Percentiles rank a stretch among this genome's conserved stretches.
Evolutionary conservation across 2,888 invertebrate genomes (phyloP).

Genomic region (Thymelicus acteon): DNA sequence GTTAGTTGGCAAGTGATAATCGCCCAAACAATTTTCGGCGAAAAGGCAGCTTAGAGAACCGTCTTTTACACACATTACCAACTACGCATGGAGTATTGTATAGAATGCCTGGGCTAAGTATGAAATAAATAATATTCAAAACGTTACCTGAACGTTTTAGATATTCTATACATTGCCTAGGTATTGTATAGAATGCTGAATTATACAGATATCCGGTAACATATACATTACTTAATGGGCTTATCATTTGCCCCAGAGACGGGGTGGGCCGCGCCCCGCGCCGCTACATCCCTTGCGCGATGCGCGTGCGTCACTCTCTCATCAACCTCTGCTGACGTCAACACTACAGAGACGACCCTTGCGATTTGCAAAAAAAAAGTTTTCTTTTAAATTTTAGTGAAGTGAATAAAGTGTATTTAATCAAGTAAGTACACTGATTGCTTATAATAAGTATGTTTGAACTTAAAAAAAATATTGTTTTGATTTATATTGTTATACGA

Average conservation of each 20-base stretch:
- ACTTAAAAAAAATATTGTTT: not conserved
- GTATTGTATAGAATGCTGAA: too few relatives aligned
- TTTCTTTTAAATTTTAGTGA: slow-evolving; percentile 14
- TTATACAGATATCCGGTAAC: too few relatives aligned
- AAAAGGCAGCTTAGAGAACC: too few relatives aligned
- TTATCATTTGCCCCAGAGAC: slow-evolving; percentile 44
- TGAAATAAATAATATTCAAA: too few relatives aligned
- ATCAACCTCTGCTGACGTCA: slow-evolving; percentile 54
- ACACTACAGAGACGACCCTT: slow-evolving; percentile 38
- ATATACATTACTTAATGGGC: slow-evolving; percentile 38
- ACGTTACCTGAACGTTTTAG: too few relatives aligned
- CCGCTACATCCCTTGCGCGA: slow-evolving; percentile 48
- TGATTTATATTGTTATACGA: not conserved
- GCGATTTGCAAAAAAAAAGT: slow-evolving; percentile 10
- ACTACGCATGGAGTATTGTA: too few relatives aligned
- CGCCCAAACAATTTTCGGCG: too few relatives aligned
- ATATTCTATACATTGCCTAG: too few relatives aligned
- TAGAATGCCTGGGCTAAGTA: too few relatives aligned
- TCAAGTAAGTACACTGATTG: slow-evolving; percentile 12
- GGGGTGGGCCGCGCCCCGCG: slow-evolving; percentile 46
- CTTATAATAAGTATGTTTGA: too few relatives aligned
- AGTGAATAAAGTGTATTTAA: slow-evolving; percentile 10
- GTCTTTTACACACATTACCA: too few relatives aligned
- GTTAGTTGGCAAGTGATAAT: too few relatives aligned
- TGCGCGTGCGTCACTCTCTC: slow-evolving; percentile 67